These are phyloP conservation scores for Linurgus olivaceus DNA, from an alignment of 2,797 vertebrate species.

Conservation along the genomic window DNA sequence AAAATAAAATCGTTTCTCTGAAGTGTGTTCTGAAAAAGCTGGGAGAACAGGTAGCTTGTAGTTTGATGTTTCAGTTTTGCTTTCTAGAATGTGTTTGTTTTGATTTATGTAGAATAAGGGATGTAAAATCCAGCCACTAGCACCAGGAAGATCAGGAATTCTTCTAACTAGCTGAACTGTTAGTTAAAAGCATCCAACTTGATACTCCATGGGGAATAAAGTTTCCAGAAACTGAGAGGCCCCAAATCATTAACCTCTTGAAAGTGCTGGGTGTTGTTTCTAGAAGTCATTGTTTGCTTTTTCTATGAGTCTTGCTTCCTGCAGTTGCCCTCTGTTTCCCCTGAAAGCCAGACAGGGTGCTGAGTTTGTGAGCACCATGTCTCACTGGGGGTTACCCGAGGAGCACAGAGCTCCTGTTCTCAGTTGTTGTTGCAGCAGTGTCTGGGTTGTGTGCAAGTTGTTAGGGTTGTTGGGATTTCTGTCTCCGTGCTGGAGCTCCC, in stretches of 20 bases:
- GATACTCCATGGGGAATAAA: not conserved
- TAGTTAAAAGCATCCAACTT: not conserved
- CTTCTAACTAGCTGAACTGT: not conserved
- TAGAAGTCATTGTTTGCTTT: not conserved
- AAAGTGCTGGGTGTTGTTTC: not conserved
- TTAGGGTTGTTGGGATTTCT: not conserved
- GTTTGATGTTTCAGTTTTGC: not conserved
- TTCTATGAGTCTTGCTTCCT: not conserved
- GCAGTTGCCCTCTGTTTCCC: not conserved
- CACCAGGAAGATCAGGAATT: not conserved
- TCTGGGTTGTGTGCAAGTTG: not conserved
- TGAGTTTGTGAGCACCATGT: accelerated
- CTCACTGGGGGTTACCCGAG: not conserved
- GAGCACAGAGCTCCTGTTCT: not conserved
- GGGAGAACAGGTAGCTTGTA: not conserved
- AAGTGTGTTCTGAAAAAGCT: not conserved
- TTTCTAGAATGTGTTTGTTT: not conserved
- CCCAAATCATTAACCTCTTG: not conserved
- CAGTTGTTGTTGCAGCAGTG: not conserved
- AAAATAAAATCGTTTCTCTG: not conserved
- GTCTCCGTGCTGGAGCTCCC: not conserved
- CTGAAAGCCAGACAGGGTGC: not conserved
- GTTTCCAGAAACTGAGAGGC: not conserved
- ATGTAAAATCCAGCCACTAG: not conserved
- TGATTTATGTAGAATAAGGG: not conserved